Percentiles rank a stretch among this genome's conserved stretches.
Conservation (phyloP, 2,113 vertebrate species). For the Prolemur simus region DNA sequence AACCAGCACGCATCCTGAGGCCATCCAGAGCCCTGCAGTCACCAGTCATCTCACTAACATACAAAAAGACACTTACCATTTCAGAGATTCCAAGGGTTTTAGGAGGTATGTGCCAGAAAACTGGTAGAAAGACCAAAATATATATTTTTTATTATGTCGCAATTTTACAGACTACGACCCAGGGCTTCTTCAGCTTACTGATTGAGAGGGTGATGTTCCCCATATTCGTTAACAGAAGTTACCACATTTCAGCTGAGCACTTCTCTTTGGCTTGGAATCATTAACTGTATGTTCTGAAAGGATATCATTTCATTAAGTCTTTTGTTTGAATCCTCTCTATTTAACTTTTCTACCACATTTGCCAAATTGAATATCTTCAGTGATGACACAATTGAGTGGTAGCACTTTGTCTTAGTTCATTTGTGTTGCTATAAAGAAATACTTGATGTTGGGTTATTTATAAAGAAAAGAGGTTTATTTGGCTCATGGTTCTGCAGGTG, state of each 20-base stretch:
- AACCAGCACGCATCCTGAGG: neutral
- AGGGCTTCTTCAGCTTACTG: neutral
- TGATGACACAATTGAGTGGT: neutral
- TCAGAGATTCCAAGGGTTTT: neutral
- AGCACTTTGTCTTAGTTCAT: neutral
- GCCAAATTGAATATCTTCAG: neutral
- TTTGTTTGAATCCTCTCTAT: neutral
- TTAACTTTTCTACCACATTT: neutral
- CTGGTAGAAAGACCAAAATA: neutral
- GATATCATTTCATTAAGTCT: neutral
- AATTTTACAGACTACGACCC: neutral
- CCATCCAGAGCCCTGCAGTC: neutral
- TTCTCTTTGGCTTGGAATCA: neutral
- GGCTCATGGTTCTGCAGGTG: neutral
- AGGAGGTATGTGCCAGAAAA: neutral
- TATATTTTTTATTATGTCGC: neutral
- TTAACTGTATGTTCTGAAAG: neutral
- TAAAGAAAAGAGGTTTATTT: neutral
- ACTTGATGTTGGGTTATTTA: neutral
- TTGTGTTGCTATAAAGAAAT: neutral
- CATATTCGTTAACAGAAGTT: neutral
- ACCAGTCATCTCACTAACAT: neutral
- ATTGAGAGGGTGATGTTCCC: neutral
- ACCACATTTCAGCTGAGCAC: neutral
- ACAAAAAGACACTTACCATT: neutral